These are phyloP conservation scores for Acanthoscelides obtectus DNA, from an alignment of 2,888 invertebrate species.

Conservation along the genomic window DNA sequence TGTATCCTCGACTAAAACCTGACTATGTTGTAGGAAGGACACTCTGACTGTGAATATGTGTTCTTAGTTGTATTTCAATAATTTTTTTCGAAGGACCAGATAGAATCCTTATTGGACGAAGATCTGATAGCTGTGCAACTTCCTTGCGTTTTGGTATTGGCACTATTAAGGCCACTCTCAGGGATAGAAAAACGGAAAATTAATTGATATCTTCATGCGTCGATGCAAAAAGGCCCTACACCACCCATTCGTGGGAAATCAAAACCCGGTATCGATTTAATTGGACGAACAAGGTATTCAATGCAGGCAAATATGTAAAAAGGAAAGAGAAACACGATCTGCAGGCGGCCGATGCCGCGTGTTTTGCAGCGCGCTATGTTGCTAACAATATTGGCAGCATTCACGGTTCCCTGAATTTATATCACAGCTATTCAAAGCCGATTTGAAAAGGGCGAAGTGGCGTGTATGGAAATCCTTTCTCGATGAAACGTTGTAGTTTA, in stretches of 20 bases:
- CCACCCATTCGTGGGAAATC: background rate
- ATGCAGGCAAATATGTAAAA: background rate
- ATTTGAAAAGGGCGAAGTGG: background rate
- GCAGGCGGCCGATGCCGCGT: background rate
- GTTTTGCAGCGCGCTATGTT: background rate
- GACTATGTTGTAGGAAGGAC: too few species aligned
- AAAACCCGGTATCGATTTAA: background rate
- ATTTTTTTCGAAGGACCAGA: too few species aligned
- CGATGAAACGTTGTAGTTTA: background rate
- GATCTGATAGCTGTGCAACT: too few species aligned
- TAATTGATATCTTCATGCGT: too few species aligned
- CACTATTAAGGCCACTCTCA: too few species aligned
- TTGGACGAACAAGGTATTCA: background rate
- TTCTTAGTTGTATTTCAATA: too few species aligned
- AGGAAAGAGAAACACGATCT: background rate
- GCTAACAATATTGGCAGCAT: background rate
- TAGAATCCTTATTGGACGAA: too few species aligned
- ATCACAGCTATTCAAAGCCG: background rate
- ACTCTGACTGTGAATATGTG: too few species aligned
- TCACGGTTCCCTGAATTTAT: background rate
- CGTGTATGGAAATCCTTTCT: background rate
- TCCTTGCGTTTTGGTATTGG: too few species aligned
- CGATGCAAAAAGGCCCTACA: background rate
- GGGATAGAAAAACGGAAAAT: too few species aligned
- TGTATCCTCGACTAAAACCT: too few species aligned